phyloP scores from a whole-genome alignment of 2,888 invertebrate species.

The Agrochola macilenta region DNA sequence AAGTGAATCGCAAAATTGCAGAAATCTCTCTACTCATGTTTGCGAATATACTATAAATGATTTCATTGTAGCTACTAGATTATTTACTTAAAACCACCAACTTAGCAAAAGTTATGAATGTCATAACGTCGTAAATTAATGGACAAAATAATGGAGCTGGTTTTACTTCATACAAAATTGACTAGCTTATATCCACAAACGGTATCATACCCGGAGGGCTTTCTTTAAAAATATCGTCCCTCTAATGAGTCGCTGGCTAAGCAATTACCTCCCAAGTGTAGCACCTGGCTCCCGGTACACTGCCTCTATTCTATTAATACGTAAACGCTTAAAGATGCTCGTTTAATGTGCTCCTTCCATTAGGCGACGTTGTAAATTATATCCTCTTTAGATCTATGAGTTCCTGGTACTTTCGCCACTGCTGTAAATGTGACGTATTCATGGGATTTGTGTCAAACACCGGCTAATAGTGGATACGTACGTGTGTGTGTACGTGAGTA shows the following conservation, averaged over 20 bases:
- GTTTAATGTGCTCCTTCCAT: slow-evolving; percentile 89
- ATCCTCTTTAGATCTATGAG: slow-evolving; percentile 81
- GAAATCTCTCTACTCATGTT: background rate
- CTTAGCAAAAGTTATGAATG: background rate
- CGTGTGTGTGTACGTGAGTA: slow-evolving; percentile 28
- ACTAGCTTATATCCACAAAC: slow-evolving; percentile 47
- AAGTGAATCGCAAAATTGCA: background rate
- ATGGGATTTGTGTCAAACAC: slow-evolving; percentile 60
- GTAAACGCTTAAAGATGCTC: slow-evolving; percentile 84
- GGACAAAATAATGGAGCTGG: slow-evolving; percentile 18
- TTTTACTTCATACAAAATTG: slow-evolving; percentile 34
- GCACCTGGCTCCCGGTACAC: slow-evolving; percentile 82
- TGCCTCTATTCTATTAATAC: slow-evolving; percentile 86
- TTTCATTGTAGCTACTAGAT: background rate
- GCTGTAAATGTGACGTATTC: slow-evolving; percentile 64
- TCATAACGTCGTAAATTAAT: slow-evolving; percentile 13
- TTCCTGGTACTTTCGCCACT: slow-evolving; percentile 79
- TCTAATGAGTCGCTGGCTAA: slow-evolving; percentile 81
- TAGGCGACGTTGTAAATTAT: slow-evolving; percentile 87
- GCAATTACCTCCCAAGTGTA: slow-evolving; percentile 78
- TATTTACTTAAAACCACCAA: background rate
- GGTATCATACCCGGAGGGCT: slow-evolving; percentile 54
- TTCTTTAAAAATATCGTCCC: slow-evolving; percentile 73
- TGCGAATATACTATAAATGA: background rate
- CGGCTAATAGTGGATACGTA: slow-evolving; percentile 51